phyloP scores from a whole-genome alignment of 2,888 invertebrate genomes.

The Beris chalybata region DNA sequence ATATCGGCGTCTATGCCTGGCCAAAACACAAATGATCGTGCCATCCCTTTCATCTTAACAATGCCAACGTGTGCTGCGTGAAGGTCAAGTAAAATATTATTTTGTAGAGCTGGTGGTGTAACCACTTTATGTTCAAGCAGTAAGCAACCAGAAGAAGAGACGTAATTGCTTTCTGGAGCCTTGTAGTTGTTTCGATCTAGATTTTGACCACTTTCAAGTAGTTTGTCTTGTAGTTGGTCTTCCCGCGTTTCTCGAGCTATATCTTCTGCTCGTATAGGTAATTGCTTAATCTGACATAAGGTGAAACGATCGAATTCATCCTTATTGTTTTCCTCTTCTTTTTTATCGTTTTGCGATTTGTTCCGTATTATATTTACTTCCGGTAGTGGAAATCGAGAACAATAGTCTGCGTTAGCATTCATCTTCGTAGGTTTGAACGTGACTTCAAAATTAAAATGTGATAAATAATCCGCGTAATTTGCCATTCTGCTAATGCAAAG shows the following conservation, averaged over 20 bases:
- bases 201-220: constrained; percentile 27
- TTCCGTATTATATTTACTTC: too few species aligned
- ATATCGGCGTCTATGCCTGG: constrained; percentile 21
- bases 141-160: neutral
- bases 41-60: constrained; percentile 34
- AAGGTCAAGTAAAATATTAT: constrained; percentile 21
- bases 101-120: constrained; percentile 6
- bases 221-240: constrained; percentile 23
- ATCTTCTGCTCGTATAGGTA: constrained; percentile 28
- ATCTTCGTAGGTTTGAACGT: constrained; percentile 4
- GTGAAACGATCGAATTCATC: constrained; percentile 36
- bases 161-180: constrained; percentile 12
- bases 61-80: constrained; percentile 34
- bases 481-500: constrained; percentile 26
- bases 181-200: neutral
- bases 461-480: constrained; percentile 16
- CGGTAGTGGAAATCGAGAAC: constrained; percentile 4
- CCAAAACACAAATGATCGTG: constrained; percentile 33
- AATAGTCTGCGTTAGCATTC: constrained; percentile 21
- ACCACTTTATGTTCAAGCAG: constrained; percentile 2
- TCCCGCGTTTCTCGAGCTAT: constrained; percentile 33
- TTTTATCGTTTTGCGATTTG: neutral
- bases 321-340: constrained; percentile 2
- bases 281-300: constrained; percentile 37
- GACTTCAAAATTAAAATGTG: constrained; percentile 20